phyloP scores from a whole-genome alignment of 2,888 invertebrate species.

The Xanthorhoe designata region DNA sequence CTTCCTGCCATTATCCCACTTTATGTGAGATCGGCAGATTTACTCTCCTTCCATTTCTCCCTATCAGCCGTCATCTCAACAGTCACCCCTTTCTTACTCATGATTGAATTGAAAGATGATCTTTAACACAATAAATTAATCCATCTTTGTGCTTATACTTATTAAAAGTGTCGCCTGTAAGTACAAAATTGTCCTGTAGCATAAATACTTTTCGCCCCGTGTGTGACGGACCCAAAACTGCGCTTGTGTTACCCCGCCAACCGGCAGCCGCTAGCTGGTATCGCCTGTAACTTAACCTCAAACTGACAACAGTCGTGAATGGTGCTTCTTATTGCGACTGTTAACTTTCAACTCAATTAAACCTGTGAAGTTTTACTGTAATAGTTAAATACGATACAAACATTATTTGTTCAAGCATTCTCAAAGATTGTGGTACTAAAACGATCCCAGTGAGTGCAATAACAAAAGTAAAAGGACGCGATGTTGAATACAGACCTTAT shows the following conservation, averaged over 20 bases:
- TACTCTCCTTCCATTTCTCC: no score
- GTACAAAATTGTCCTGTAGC: no score
- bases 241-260: constrained; percentile 71
- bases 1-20: no score
- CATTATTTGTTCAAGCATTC: constrained; percentile 1
- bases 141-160: no score
- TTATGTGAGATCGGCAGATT: no score
- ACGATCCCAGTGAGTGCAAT: constrained; percentile 50
- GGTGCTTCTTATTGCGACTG: constrained; percentile 77
- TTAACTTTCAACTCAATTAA: constrained; percentile 64
- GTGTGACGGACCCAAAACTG: constrained; percentile 61
- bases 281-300: constrained; percentile 84
- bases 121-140: no score
- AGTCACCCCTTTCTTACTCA: no score
- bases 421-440: constrained; percentile 46
- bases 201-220: constrained; percentile 61
- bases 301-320: constrained; percentile 82
- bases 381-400: not conserved
- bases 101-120: no score
- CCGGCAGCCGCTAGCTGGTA: constrained; percentile 80
- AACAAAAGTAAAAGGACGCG: constrained; percentile 51
- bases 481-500: constrained; percentile 40
- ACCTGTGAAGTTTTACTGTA: constrained; percentile 22
- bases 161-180: no score
- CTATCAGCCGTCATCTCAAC: no score